A percentile compares a stretch with the other conserved stretches of the same genome.
These are phyloP conservation scores for Ormyrus thymus DNA, from an alignment of 2,888 invertebrate genomes.

Conservation along the genomic window DNA sequence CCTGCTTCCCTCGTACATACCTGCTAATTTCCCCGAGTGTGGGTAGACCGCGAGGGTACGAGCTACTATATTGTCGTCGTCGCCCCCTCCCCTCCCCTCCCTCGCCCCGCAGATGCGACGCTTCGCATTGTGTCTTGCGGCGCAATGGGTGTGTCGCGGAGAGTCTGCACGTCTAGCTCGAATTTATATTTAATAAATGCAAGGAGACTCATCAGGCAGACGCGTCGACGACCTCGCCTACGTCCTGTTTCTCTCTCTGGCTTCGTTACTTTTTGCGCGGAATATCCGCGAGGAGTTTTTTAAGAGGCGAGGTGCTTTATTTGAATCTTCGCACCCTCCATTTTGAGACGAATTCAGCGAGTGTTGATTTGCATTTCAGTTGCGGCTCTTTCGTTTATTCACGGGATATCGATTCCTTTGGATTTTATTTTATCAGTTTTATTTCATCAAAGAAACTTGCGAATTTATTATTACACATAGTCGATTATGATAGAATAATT, in stretches of 20 bases:
- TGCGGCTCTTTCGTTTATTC: no score
- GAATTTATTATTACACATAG: no score
- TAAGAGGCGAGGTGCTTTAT: no score
- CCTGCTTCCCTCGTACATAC: constrained; percentile 5
- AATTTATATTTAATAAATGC: constrained; percentile 51
- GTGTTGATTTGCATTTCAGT: no score
- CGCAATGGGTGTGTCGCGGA: constrained; percentile 41
- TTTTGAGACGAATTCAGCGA: no score
- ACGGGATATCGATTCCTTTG: no score
- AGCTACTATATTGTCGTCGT: constrained; percentile 6
- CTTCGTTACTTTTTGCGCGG: not conserved
- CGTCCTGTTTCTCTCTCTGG: not conserved
- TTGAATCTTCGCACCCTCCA: no score
- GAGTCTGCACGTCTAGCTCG: constrained; percentile 11
- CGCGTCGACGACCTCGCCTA: constrained; percentile 25
- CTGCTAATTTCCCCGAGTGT: constrained; percentile 35
- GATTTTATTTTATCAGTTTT: no score
- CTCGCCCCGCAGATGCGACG: not conserved
- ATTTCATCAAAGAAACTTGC: no score
- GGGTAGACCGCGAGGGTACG: constrained; percentile 1
- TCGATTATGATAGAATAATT: no score
- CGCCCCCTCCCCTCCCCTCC: constrained; percentile 18
- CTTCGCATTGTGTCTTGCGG: constrained; percentile 52
- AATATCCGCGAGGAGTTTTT: no score
- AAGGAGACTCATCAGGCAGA: constrained; percentile 42